phyloP scores from a whole-genome alignment of 2,888 invertebrate species.

The Scaptomyza flava region DNA sequence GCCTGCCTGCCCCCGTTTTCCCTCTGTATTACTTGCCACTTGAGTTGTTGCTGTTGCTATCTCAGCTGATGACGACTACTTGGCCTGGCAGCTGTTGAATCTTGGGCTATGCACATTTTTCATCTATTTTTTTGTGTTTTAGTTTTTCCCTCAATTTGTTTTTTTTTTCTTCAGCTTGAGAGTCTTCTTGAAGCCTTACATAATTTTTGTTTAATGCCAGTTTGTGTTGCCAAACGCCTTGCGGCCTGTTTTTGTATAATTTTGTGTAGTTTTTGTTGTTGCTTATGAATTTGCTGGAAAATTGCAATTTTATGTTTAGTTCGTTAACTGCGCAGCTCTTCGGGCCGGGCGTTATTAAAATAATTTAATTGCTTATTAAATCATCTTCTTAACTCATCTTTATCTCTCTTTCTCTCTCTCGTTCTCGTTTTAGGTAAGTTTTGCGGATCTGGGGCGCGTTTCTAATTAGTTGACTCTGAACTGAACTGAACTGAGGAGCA shows the following conservation, averaged over 20 bases:
- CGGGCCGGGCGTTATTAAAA: conserved; percentile 61
- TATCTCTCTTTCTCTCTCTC: conserved; percentile 11
- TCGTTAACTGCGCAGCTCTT: conserved; percentile 48
- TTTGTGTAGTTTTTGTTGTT: conserved; percentile 36
- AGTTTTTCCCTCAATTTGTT: conserved; percentile 12
- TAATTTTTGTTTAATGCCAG: conserved; percentile 64
- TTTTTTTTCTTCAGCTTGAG: conserved; percentile 3
- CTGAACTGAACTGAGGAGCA: conserved; percentile 15
- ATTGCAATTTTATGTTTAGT: conserved; percentile 78
- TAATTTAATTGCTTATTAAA: conserved; percentile 77
- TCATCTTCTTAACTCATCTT: conserved; percentile 50
- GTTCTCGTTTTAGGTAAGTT: conserved; percentile 67
- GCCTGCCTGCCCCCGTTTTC: conserved; percentile 14
- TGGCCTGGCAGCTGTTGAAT: conserved; percentile 66
- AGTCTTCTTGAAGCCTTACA: conserved; percentile 35
- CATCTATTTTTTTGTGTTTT: conserved; percentile 3
- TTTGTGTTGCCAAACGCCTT: conserved; percentile 56
- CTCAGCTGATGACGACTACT: conserved; percentile 64
- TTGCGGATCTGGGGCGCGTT: conserved; percentile 47
- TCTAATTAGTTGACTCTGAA: conserved; percentile 48
- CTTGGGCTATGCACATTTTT: conserved; percentile 22
- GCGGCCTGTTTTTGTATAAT: conserved; percentile 68
- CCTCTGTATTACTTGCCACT: conserved; percentile 50
- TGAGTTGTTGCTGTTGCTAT: conserved; percentile 53
- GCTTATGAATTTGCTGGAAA: conserved; percentile 73